Evolutionary conservation across 2,888 invertebrate species (phyloP), one percentile per base, ranked within the genome.

Genomic region (Anorthoa munda): DNA sequence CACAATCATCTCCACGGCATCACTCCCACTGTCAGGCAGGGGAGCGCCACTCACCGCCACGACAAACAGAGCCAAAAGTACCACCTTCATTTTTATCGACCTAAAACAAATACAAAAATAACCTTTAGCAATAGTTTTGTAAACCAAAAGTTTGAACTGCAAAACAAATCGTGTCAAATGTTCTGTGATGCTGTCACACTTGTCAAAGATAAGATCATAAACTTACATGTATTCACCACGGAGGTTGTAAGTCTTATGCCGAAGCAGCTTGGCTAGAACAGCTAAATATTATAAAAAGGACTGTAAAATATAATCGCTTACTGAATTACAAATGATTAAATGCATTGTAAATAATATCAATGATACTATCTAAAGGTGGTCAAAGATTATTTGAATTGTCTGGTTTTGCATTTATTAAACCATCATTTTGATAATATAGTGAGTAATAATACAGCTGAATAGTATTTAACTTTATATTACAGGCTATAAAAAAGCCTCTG

Each of bases 21-120:
- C 91, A 15, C 91, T 46, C 26, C 72, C 90, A 26, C 87, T 86
- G 9, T 39, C 39, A 39, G 90, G 88, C 3, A 87, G 56, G 0
- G 95, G 94, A 9, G 86, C 85, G 26, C 93, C 92, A 46, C 90
- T 75, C 23, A 92, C 94, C 5, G 87, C 89, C 66, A 90, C 93
- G 79, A 94, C 90, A 72, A 94, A 91, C 23, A 95, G 69, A 69
- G 92, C 87, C 66, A 95, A 77, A 63, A 94, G 70, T 39, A 94
- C 83, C 46, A 92, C 75, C 87, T 94, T 94, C 95, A 95, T 95
- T 72, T 86, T 90, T 21, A 76, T 63, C 71, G 56, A 86, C 77
- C 92, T 93, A 81, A 53, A 91, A 89, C 31, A 72, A 80, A 50
- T 91, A 90, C 31, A 73, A 70, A 68, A 66, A 67, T 61, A 64